Percentiles rank a stretch among this genome's conserved stretches.
phyloP scores from a whole-genome alignment of 1,140 invertebrate genomes.

The Aleiodes sp. region DNA sequence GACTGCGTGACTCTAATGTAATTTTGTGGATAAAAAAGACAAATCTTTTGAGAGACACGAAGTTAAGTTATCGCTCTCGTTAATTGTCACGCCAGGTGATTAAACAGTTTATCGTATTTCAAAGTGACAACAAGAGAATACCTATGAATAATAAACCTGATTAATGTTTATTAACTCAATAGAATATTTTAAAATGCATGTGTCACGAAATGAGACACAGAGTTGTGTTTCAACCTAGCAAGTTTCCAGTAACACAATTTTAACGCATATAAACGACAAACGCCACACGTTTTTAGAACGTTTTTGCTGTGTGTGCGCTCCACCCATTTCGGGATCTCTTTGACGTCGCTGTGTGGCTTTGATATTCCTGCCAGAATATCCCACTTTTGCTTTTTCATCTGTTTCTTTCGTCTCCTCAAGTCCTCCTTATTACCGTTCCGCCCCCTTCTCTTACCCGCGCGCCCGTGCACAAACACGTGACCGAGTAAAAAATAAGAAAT shows the following conservation, averaged over 20 bases:
- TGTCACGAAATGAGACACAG: neutral
- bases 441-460: slow-evolving; percentile 23
- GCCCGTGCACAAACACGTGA: neutral
- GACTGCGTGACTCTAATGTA: slow-evolving; percentile 34
- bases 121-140: too few relatives aligned
- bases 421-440: slow-evolving; percentile 26
- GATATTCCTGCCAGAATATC: slow-evolving; percentile 61
- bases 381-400: slow-evolving; percentile 42
- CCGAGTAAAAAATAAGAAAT: neutral
- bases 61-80: neutral
- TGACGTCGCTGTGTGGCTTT: slow-evolving; percentile 56
- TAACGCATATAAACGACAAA: slow-evolving; percentile 36
- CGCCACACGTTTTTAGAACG: slow-evolving; percentile 18
- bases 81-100: neutral
- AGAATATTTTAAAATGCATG: neutral
- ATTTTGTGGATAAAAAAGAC: neutral
- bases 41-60: neutral
- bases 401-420: slow-evolving; percentile 14
- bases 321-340: slow-evolving; percentile 47
- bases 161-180: slow-evolving; percentile 6
- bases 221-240: too few relatives aligned
- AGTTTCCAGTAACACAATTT: slow-evolving; percentile 24
- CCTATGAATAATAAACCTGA: too few relatives aligned
- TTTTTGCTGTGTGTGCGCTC: too few relatives aligned
- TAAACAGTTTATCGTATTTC: neutral